Conservation (phyloP, 2,113 vertebrate genomes). For the Barbus barbus region DNA sequence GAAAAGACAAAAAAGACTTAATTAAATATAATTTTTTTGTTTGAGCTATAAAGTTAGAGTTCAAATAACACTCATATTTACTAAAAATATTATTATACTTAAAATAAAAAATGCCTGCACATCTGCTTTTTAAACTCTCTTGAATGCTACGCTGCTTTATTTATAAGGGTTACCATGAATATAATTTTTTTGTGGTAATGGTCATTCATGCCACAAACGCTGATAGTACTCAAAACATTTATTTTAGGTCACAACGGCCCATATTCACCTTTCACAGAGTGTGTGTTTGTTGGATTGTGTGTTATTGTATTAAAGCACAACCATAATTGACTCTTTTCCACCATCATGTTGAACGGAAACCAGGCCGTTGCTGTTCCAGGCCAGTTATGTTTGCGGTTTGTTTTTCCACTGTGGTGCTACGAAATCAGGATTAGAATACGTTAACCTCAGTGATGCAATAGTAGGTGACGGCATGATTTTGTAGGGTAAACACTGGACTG, state of each 20-base stretch:
- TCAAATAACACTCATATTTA: not conserved
- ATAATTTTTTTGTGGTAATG: not conserved
- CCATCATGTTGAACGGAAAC: not conserved
- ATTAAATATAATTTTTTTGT: not conserved
- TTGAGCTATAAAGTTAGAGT: not conserved
- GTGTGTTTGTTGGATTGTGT: no score
- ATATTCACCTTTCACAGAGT: not conserved
- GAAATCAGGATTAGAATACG: not conserved
- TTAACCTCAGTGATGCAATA: constrained; percentile 9
- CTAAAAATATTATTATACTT: not conserved
- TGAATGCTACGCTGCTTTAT: not conserved
- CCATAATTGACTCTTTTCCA: not conserved
- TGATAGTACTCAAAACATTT: not conserved
- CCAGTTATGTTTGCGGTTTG: not conserved
- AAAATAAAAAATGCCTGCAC: not conserved
- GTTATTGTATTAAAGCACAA: not conserved
- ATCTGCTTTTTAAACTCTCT: not conserved
- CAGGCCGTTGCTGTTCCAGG: not conserved
- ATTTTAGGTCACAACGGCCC: not conserved
- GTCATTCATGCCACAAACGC: not conserved
- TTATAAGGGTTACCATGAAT: not conserved
- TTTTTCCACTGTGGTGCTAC: constrained; percentile 9
- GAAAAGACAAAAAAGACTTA: not conserved
- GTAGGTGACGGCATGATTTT: not conserved
- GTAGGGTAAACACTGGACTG: constrained; percentile 12